Conservation (phyloP, 1,140 invertebrate species). For the Aradophagus sp. region DNA sequence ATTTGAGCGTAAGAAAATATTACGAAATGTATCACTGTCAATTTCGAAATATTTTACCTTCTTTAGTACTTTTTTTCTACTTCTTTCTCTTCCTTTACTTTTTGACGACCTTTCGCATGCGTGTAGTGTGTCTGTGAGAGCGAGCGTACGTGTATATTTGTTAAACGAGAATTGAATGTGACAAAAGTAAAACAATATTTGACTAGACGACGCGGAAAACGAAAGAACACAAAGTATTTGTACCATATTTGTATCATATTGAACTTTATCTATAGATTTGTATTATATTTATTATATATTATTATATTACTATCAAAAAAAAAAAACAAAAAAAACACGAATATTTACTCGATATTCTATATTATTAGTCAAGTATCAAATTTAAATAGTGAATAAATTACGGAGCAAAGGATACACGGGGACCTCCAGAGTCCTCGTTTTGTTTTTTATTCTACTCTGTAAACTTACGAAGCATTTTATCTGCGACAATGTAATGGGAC, state of each 20-base stretch:
- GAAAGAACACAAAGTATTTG: constrained; percentile 65
- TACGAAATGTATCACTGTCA: constrained; percentile 60
- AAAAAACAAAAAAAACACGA: no score
- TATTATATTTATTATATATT: constrained; percentile 76
- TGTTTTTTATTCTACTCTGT: constrained; percentile 58
- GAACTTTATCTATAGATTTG: constrained; percentile 74
- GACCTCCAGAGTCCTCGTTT: constrained; percentile 43
- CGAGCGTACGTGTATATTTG: constrained; percentile 47
- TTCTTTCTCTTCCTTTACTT: no score
- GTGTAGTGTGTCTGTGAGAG: constrained; percentile 38
- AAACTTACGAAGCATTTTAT: constrained; percentile 62
- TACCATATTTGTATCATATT: constrained; percentile 75
- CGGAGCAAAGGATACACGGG: constrained; percentile 52
- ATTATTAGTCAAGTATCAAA: constrained; percentile 74
- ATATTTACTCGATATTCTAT: constrained; percentile 74
- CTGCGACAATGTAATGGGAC: constrained; percentile 47
- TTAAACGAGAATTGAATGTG: constrained; percentile 60
- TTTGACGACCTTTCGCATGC: constrained; percentile 49
- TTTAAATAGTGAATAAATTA: constrained; percentile 72
- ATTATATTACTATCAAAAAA: constrained; percentile 70
- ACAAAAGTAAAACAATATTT: constrained; percentile 54
- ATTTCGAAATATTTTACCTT: constrained; percentile 60
- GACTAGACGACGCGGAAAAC: constrained; percentile 38
- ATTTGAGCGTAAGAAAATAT: constrained; percentile 55
- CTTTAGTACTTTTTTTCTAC: no score